These are phyloP conservation scores for Agrenia bidenticulata DNA, from an alignment of 2,888 invertebrate genomes.

Conservation along the genomic window DNA sequence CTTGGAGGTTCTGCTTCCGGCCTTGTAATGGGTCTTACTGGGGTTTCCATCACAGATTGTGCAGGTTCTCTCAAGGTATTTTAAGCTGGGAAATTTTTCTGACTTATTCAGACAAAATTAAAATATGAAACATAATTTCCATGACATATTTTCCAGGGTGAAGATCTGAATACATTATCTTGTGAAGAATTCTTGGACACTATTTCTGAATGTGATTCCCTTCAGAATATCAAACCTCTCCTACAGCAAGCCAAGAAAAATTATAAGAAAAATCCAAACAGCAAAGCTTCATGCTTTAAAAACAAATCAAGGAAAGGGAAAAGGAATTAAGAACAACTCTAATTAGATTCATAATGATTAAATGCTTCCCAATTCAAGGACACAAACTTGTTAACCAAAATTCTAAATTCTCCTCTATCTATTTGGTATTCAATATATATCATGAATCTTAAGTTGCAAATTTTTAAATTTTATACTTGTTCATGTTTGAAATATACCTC, in stretches of 20 bases:
- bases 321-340: no score
- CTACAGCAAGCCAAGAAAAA: conserved; percentile 42
- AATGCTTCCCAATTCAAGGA: no score
- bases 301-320: conserved; percentile 18
- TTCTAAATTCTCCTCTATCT: no score
- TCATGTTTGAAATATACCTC: no score
- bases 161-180: conserved; percentile 31
- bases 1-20: conserved; percentile 34
- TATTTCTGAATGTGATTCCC: conserved; percentile 41
- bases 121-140: no score
- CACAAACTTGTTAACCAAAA: no score
- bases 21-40: conserved; percentile 40
- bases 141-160: conserved; percentile 18
- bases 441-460: no score
- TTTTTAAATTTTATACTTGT: no score
- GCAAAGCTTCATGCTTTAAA: conserved; percentile 36
- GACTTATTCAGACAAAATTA: neutral
- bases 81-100: neutral
- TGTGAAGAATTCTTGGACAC: conserved; percentile 40
- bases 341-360: no score
- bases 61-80: conserved; percentile 37
- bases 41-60: conserved; percentile 43
- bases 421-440: no score
- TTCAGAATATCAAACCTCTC: conserved; percentile 39
- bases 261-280: conserved; percentile 38